Evolutionary conservation across 1,140 invertebrate genomes (phyloP), one percentile per base, ranked within the genome.

Genomic region (Trichonephila clavata): DNA sequence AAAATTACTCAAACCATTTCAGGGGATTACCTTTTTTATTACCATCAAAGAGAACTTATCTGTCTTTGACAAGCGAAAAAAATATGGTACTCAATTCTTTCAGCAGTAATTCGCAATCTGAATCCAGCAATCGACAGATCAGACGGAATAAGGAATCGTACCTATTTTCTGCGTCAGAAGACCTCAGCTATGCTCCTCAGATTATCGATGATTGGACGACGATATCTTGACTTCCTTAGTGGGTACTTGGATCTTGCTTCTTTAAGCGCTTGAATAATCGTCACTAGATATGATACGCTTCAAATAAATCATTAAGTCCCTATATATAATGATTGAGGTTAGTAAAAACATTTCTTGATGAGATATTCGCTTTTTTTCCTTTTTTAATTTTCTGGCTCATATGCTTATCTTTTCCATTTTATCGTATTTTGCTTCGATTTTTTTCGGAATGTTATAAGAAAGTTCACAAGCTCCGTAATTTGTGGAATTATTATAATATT

Each of bases 21-120:
- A 83, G 50, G 43, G 81, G 81, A 83, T 83, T 83, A 83, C n/a
- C 20, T 83, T 83, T 83, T 83, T 59, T 83, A 83, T 59, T 59
- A 57, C 50, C 81, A 59, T 59, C 50, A 83, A 83, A 83, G 81
- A 83, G 39, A 83, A 50, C 50, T 83, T 83, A 50, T 50, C 81
- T 83, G 81, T 83, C 81, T 83, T 83, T 83, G 81, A 83, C 81
- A 83, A 57, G 81, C 81, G 50, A 18, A 50, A 83, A 50, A 83
- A 83, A 83, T 59, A 39, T 59, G 81, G 81, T 83, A 83, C 81
- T 83, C 81, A 59, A 83, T 83, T 83, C 81, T 59, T 83, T 83
- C 81, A 83, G 81, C 81, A 43, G 81, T 83, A 83, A 83, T 83
- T 83, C 81, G 81, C 81, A 57, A 83, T 83, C 81, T 83, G 81